Evolutionary conservation across 2,113 vertebrate species (phyloP), one percentile per base, ranked within the genome.

Genomic region (Tachycineta bicolor): DNA sequence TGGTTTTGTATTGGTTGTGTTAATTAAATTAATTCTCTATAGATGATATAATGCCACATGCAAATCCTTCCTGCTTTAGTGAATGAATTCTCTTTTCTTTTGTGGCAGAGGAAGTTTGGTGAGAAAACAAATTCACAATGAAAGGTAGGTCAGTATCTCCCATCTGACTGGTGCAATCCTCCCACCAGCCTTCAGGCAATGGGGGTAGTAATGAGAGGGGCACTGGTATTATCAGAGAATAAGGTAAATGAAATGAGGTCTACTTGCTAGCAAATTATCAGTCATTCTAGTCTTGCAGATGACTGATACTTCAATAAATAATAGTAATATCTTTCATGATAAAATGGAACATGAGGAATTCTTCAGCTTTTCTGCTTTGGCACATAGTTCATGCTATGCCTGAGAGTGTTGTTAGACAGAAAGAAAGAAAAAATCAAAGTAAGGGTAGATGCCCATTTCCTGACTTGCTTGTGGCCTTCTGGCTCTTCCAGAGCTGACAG

Each of bases 11-110:
- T 43, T 64, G 34, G 33, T 68, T 78, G 34, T 63, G n/a, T 83
- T 78, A 65, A 81, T 87, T 60, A 87, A 89, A 60, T 69, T 94
- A 14, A 39, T 88, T 95, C 64, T 94, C 88, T 67, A 55, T 83
- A 76, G 65, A 86, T 77, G 10, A 75, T 92, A 69, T 33, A 94
- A 67, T 69, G 77, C 64, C 65, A 69, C 52, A 91, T 82, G 52
- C 47, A 96, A 95, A 96, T 96, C 63, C 56, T 89, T 97, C 77
- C 73, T 96, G 49, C 56, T 75, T 92, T 93, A 75, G 83, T 89
- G 74, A 83, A 93, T 90, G 65, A 93, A 63, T 89, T 88, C 65
- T 75, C 55, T 71, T 87, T 94, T 88, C 63, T 81, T 43, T 83
- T 69, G 33, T n/a, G 74, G 46, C n/a, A 59, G 64, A 80, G 59